Base-by-base conservation (phyloP, 2,113 vertebrate genomes). In the Paratilapia polleni region DNA sequence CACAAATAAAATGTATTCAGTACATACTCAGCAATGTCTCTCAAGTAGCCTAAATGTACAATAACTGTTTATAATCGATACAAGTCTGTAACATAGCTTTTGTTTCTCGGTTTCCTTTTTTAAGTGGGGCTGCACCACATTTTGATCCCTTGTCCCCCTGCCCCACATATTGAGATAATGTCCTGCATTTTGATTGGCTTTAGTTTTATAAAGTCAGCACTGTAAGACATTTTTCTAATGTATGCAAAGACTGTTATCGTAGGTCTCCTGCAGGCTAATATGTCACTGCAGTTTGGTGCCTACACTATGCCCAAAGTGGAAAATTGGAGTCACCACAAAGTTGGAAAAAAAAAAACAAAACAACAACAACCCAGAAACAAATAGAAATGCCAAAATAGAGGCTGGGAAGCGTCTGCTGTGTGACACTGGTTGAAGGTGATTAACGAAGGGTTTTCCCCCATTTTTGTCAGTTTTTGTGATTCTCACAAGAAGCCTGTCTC, bases 401-500 rank as follows among this genome's bases (percentile, higher is more conserved):
- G 49, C 52, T n/a, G 20, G 19, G 10, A 73, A 73, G 14, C 19
- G 8, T 5, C 47, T 11, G 34, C 1, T 54, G 68, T 1, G 47
- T 73, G 26, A 54, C 54, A 73, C 26, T 31, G 52, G 47, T 19
- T n/a, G 6, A 54, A 4, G 4, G 2, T 73, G 20, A 28, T 12
- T 9, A 24, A 24, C 41, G 52, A 6, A n/a, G 68, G 68, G 47
- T 34, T 73, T 73, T 14, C 11, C 11, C 47, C 68, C 47, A 17
- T 6, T 73, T 49, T 1, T 54, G 47, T n/a, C 47, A 73, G 26
- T 24, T 20, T 31, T 47, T 52, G 15, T 52, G 15, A 52, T 24
- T 70, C 6, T 73, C 68, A 73, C 0, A 6, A 34, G 68, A 73
- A 54, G 54, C 10, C 4, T 73, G 26, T 73, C 0, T 0, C 26